Base-by-base conservation (phyloP, 2,797 vertebrate genomes). In the Myotis daubentonii region DNA sequence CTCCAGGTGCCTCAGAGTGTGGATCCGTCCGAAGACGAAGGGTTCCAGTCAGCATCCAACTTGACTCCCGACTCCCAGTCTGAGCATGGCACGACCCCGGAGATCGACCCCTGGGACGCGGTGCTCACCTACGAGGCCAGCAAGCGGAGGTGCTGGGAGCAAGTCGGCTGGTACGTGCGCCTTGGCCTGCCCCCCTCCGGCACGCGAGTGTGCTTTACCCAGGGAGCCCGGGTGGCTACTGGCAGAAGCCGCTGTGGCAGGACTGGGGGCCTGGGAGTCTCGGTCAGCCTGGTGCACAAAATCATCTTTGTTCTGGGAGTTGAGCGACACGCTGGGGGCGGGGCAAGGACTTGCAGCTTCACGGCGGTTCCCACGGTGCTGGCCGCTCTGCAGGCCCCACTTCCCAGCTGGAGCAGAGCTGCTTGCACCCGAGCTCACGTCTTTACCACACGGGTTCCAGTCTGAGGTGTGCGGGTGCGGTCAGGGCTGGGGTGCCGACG, bases 21-120 rank as follows among this genome's bases (percentile, higher is more conserved):
- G 93, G 99, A 99, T 97, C 99, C 99, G 97, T 99, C 99, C 65
- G 99, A 99, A 94, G 99, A 99, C 89, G 99, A 99, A 95, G 99
- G 99, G 22, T 99, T 99, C 98, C 99, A 99, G 97, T 99, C 99
- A 0, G 98, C 99, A 16, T 99, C 99, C 70, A 99, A 99, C 96
- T 91, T 99, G 98, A 99, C 99, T 74, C 99, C 99, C 44, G 99
- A 99, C 97, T 99, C 99, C 57, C 99, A 99, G 98, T 99, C 99
- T 41, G 99, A 99, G 97, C 98, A 99, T 0, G 99, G 99, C 80
- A 95, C 99, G 30, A 98, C 99, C 90, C 99, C 99, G 2, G 99
- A 99, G 91, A 65, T 99, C 53, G 99, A 99, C 81, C 79, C 99
- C 55, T 99, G 99, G 99, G 99, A 99, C 78, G 99, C 99, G 4